phyloP scores from a whole-genome alignment of 2,888 invertebrate genomes.

The Heliothis peltigera region DNA sequence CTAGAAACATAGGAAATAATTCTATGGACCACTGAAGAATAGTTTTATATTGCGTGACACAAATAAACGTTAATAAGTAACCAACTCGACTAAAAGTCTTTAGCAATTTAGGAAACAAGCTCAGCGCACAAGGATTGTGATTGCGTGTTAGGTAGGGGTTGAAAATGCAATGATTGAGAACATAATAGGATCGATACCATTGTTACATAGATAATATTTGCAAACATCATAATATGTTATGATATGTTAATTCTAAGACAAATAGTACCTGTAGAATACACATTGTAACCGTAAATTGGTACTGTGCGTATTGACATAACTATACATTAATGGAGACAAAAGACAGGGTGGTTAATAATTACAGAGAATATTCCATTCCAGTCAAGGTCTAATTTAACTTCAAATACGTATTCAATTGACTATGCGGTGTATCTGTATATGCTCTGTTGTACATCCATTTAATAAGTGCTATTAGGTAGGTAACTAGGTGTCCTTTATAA shows the following conservation, averaged over 20 bases:
- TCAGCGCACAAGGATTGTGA: slow-evolving; percentile 6
- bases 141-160: not conserved
- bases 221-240: not conserved
- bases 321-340: not conserved
- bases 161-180: not conserved
- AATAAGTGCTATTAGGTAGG: not conserved
- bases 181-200: not conserved
- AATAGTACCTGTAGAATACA: not conserved
- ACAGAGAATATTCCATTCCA: not conserved
- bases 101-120: slow-evolving; percentile 23
- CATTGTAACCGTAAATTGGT: not conserved
- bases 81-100: slow-evolving; percentile 9
- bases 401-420: slow-evolving; percentile 4
- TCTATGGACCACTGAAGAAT: not conserved
- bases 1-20: not conserved
- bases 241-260: slow-evolving; percentile 1
- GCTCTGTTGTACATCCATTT: not conserved
- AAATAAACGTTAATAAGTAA: slow-evolving; percentile 19
- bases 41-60: not conserved
- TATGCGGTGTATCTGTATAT: not conserved
- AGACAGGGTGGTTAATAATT: not conserved
- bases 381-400: not conserved
- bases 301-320: not conserved
- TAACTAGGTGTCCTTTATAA: too few species aligned
- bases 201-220: not conserved